These are phyloP conservation scores for Tribolium freemani DNA, from an alignment of 2,888 invertebrate genomes.

Conservation along the genomic window DNA sequence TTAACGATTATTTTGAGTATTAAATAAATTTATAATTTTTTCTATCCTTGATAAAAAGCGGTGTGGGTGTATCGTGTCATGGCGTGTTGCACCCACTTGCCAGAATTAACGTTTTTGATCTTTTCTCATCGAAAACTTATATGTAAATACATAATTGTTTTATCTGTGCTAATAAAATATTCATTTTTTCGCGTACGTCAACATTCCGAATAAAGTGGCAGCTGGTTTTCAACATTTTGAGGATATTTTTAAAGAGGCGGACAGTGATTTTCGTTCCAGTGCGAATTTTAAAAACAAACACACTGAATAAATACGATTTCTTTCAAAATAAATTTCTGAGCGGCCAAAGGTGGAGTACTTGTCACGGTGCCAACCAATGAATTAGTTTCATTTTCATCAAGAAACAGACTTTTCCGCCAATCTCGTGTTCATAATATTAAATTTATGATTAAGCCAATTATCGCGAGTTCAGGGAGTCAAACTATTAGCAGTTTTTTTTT, in stretches of 20 bases:
- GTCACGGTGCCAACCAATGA: slow-evolving; percentile 17
- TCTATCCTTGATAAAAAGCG: neutral
- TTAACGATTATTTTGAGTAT: neutral
- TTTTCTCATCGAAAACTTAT: slow-evolving; percentile 11
- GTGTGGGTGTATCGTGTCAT: slow-evolving; percentile 2
- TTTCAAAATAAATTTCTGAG: slow-evolving; percentile 17
- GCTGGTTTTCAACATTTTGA: slow-evolving; percentile 18
- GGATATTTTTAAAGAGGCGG: slow-evolving; percentile 8
- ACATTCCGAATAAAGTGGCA: slow-evolving; percentile 21
- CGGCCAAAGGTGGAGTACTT: slow-evolving; percentile 1
- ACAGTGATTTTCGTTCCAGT: slow-evolving; percentile 9
- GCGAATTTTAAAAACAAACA: slow-evolving; percentile 24
- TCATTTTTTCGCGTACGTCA: slow-evolving; percentile 11
- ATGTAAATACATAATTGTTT: slow-evolving; percentile 17
- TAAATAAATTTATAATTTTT: neutral
- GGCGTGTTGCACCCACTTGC: neutral
- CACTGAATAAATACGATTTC: slow-evolving; percentile 17
- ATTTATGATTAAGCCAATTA: slow-evolving; percentile 23
- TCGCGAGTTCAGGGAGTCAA: slow-evolving; percentile 38
- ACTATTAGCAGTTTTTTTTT: slow-evolving; percentile 39
- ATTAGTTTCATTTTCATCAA: slow-evolving; percentile 15
- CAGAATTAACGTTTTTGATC: neutral
- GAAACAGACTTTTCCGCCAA: neutral
- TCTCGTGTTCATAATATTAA: slow-evolving; percentile 7
- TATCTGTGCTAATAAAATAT: slow-evolving; percentile 9